phyloP scores from a whole-genome alignment of 2,888 invertebrate genomes.

The Parapristionchus giblindavisi region DNA sequence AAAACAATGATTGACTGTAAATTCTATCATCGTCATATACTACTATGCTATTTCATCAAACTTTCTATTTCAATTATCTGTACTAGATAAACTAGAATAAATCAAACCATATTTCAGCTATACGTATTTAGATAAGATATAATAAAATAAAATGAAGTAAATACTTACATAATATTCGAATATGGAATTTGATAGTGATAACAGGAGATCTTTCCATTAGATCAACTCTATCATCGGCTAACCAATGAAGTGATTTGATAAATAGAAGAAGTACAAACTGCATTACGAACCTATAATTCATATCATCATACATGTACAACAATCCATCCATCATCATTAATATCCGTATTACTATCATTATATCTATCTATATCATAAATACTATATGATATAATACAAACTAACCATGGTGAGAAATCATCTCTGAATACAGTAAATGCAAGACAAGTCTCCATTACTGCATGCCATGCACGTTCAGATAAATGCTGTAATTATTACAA shows the following conservation, averaged over 20 bases:
- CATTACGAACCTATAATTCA: slow-evolving; percentile 81
- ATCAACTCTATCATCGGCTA: slow-evolving; percentile 97
- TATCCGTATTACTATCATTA: neutral
- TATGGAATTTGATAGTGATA: slow-evolving; percentile 92
- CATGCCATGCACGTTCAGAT: slow-evolving; percentile 98
- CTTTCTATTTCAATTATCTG: neutral
- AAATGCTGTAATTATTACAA: slow-evolving; percentile 81
- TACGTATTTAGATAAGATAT: neutral
- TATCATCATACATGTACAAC: neutral
- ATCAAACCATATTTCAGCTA: neutral
- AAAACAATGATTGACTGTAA: no score
- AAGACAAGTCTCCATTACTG: slow-evolving; percentile 98
- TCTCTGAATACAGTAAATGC: slow-evolving; percentile 84
- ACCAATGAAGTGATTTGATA: slow-evolving; percentile 94
- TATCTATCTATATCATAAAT: no score
- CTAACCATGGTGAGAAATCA: slow-evolving; percentile 81
- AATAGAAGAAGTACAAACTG: slow-evolving; percentile 94
- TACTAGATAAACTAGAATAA: neutral
- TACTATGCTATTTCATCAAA: neutral
- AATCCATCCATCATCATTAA: no score
- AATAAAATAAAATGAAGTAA: neutral
- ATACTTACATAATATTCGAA: slow-evolving; percentile 82
- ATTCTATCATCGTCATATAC: neutral
- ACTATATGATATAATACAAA: neutral
- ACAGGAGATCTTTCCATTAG: slow-evolving; percentile 99